A percentile compares a stretch with the other conserved stretches of the same genome.
These are phyloP conservation scores for Falco peregrinus DNA, from an alignment of 2,797 vertebrate genomes.

Conservation along the genomic window DNA sequence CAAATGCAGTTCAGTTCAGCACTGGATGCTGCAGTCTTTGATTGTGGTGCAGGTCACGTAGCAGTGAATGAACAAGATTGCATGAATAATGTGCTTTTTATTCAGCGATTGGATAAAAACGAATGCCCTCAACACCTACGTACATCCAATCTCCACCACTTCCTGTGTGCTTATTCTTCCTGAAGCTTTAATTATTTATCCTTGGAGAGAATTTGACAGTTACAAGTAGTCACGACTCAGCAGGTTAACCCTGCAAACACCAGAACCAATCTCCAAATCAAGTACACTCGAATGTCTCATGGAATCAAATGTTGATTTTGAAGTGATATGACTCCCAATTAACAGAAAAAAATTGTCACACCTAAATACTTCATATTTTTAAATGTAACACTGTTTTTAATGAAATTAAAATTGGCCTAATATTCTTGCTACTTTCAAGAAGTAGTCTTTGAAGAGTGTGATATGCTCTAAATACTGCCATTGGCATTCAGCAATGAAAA, in stretches of 20 bases:
- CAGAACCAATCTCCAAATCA: conserved; percentile 42
- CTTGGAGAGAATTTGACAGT: conserved; percentile 77
- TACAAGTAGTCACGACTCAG: conserved; percentile 78
- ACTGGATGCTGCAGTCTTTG: conserved; percentile 70
- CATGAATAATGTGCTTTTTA: conserved; percentile 80
- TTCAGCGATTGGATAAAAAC: conserved; percentile 78
- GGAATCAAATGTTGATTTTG: not conserved
- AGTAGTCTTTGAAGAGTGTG: not conserved
- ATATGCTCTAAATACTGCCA: not conserved
- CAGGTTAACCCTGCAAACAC: conserved; percentile 69
- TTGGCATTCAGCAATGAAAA: not conserved
- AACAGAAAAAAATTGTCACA: not conserved
- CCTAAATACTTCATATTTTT: not conserved
- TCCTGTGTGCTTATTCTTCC: conserved; percentile 76
- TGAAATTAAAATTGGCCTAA: not conserved
- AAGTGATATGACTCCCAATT: not conserved
- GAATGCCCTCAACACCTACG: conserved; percentile 78
- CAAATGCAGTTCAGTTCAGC: conserved; percentile 55
- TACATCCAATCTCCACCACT: conserved; percentile 76
- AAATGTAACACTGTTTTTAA: not conserved
- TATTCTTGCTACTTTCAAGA: not conserved
- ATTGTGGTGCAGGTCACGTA: conserved; percentile 80
- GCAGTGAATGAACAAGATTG: conserved; percentile 78
- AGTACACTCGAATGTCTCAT: not conserved
- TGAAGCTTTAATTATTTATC: conserved; percentile 82